Evolutionary conservation across 2,797 vertebrate genomes (phyloP), one percentile per base, ranked within the genome.

Genomic region (Acropternis orthonyx): DNA sequence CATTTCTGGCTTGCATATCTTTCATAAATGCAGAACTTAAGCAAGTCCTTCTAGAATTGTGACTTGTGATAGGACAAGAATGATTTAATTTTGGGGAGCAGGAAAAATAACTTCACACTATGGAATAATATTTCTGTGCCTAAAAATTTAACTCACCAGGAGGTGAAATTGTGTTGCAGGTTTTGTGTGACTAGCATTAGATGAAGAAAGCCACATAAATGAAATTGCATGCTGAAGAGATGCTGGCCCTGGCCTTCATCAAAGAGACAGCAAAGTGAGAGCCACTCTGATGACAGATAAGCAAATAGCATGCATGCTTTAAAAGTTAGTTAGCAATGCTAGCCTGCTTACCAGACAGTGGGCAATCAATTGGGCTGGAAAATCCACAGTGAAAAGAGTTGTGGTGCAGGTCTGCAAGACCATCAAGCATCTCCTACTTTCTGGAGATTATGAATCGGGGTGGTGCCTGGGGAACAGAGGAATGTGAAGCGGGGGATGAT

Each of bases 381-480:
- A 92, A 90, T 73, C 88, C 77, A 62, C 85, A 63, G n/a, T n/a
- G 83, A 81, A 92, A 72, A 86, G 46, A 61, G 66, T 24, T 78
- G 85, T 62, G 9, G 1, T 73, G 71, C 88, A 92, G 69, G 55
- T 93, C 80, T 92, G 90, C 51, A 67, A 73, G 90, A 88, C 86
- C 83, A 93, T 90, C 46, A 95, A 71, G 71, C 65, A 82, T 92
- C 92, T 92, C 73, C 46, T 76, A 8, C 88, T 95, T 95, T 97
- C 77, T 4, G 66, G 55, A 95, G 90, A 79, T 93, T 84, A 72
- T 95, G 85, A 94, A 95, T 96, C 80, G 94, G 96, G 94, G 95
- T 82, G 93, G 93, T 95, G 94, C 63, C 76, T 86, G 46, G 48
- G 54, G 88, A 90, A 59, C 62, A 90, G 90, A 93, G 77, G 85